Evolutionary conservation across 2,113 vertebrate species (phyloP), one percentile per base, ranked within the genome.

Genomic region (Stomatorhinus ivindoensis): DNA sequence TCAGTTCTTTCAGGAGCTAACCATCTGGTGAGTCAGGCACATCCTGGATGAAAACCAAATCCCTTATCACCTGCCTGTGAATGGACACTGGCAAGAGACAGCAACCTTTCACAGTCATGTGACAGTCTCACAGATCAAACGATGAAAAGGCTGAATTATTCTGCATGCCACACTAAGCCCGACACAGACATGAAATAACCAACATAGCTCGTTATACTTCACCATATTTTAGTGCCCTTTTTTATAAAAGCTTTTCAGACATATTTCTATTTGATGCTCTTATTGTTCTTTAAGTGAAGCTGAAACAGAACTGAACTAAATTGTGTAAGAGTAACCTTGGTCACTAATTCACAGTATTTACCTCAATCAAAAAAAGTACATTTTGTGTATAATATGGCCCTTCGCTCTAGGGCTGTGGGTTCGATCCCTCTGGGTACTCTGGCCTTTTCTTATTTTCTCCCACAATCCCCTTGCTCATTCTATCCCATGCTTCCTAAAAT

Each of bases 61-160:
- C 19, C 8, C 9, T 46, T 31, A 90, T 93, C 87, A 87, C 80
- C 88, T 82, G 51, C 69, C 88, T 91, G 90, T 86, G 90, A 93
- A 50, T 21, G 73, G 86, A 90, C 89, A 89, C 87, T 88, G 87
- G 87, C 48, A 61, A 46, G 51, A 35, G 73, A 58, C 27, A 10
- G 39, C 44, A 87, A 61, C 46, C 87, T 88, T 91, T 91, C 91
- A 87, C 90, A 76, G 53, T 89, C 8, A 42, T 21, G 1, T 31
- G 88, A 87, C 86, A 88, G 53, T 89, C 87, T 88, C 89, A 11
- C 35, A 39, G 73, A 80, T 92, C 82, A 92, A 76, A 76, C 6
- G 35, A 92, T 89, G 31, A 88, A 69, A 69, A 61, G 31, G 27
- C 27, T 39, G 21, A 86, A 24, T 86, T 44, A 58, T 17, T 55